Conservation (phyloP, 2,888 invertebrate genomes). For the Meiosimyza platycephala region DNA sequence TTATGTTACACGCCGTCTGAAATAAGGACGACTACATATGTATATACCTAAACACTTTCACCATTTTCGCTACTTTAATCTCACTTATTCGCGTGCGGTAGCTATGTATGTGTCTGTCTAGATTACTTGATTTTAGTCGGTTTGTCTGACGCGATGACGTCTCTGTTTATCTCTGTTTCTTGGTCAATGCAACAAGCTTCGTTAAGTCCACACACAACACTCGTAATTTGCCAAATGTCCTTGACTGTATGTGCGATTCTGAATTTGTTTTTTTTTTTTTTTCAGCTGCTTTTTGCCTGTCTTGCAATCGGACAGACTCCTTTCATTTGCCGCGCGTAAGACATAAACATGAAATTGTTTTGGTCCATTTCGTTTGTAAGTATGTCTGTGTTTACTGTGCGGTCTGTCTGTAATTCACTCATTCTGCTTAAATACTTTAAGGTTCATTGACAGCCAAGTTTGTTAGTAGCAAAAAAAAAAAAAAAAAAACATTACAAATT, state of each 20-base stretch:
- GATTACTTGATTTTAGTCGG: neutral
- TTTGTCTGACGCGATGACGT: constrained; percentile 15
- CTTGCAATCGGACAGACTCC: constrained; percentile 13
- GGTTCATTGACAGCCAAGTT: constrained; percentile 36
- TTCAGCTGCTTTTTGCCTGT: constrained; percentile 5
- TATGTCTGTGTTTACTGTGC: neutral
- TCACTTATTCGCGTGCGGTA: constrained; percentile 14
- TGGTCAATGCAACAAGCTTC: constrained; percentile 41
- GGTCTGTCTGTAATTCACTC: constrained; percentile 3
- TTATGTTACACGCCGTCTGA: no score
- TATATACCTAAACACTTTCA: neutral
- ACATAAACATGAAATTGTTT: constrained; percentile 35
- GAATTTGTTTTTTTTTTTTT: constrained; percentile 1
- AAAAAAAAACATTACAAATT: no score
- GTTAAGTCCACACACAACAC: constrained; percentile 17
- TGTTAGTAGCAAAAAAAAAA: neutral
- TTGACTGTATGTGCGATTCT: constrained; percentile 34
- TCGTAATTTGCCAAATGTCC: constrained; percentile 39
- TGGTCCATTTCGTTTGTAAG: constrained; percentile 24
- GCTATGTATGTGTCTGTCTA: neutral
- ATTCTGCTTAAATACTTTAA: constrained; percentile 20
- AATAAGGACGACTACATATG: neutral
- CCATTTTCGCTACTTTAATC: neutral
- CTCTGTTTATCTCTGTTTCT: constrained; percentile 18
- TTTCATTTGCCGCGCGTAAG: constrained; percentile 26